These are phyloP conservation scores for Tenebrio molitor DNA, from an alignment of 1,140 invertebrate genomes.

Conservation along the genomic window DNA sequence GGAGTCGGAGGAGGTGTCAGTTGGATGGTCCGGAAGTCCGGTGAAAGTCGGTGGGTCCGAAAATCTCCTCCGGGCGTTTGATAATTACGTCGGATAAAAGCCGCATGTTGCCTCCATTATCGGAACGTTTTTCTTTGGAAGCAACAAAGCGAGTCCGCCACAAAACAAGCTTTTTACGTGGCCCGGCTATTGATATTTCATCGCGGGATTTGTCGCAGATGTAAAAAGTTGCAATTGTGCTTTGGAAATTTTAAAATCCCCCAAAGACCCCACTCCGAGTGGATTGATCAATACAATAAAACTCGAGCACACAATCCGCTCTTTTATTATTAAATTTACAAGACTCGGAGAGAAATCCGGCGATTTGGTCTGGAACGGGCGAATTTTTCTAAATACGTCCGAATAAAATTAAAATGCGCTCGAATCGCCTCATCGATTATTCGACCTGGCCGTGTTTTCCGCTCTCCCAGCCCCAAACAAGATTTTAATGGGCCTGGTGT, in stretches of 20 bases:
- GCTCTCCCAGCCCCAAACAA: background rate
- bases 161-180: background rate
- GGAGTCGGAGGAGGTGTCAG: no score
- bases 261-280: background rate
- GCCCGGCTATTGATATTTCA: background rate
- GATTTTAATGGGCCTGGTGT: background rate
- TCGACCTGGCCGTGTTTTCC: background rate
- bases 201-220: background rate
- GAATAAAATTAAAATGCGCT: background rate
- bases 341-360: background rate
- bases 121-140: background rate
- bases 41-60: background rate
- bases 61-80: background rate
- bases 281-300: conserved; percentile 6
- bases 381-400: background rate
- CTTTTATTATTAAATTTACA: conserved; percentile 4
- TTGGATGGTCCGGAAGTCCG: background rate
- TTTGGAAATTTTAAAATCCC: conserved; percentile 1
- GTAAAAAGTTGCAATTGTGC: conserved; percentile 2
- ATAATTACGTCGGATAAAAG: background rate
- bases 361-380: background rate
- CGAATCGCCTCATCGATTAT: background rate
- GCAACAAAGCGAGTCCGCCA: background rate
- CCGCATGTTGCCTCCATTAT: background rate
- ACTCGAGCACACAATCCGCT: conserved; percentile 7